These are phyloP conservation scores for Synanthedon tipuliformis DNA, from an alignment of 2,888 invertebrate genomes.

Conservation along the genomic window DNA sequence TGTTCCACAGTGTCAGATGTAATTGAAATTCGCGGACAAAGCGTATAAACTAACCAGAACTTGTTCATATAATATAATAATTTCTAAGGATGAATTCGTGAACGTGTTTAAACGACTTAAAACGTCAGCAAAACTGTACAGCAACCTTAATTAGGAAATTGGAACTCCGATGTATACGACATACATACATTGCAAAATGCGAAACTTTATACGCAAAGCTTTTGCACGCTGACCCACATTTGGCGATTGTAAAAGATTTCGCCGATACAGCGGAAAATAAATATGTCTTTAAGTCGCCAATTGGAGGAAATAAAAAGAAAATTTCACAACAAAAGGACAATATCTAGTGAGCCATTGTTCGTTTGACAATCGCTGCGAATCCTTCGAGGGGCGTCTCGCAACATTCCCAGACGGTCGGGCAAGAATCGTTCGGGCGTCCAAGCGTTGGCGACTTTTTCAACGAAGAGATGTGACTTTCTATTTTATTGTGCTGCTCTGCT, in stretches of 20 bases:
- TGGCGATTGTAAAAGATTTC: neutral
- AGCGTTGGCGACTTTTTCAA: constrained; percentile 23
- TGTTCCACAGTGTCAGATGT: neutral
- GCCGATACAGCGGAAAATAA: neutral
- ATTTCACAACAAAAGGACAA: neutral
- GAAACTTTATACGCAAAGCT: neutral
- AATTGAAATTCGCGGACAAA: neutral
- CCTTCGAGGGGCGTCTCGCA: constrained; percentile 7
- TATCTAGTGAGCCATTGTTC: constrained; percentile 10
- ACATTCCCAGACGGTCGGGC: constrained; percentile 4
- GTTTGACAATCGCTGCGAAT: constrained; percentile 17
- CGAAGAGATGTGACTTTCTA: constrained; percentile 51
- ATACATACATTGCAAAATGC: neutral
- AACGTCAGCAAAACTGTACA: neutral
- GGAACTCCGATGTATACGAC: neutral
- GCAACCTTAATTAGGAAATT: neutral
- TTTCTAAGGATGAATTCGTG: constrained; percentile 17
- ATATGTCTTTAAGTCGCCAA: neutral
- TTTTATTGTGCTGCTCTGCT: constrained; percentile 59
- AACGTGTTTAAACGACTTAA: constrained; percentile 12
- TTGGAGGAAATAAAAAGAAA: neutral
- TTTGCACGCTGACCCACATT: neutral
- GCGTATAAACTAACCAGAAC: neutral
- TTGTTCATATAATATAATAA: constrained; percentile 11
- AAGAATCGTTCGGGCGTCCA: constrained; percentile 3